Percentiles rank a stretch among this genome's conserved stretches.
Conservation (phyloP, 2,113 vertebrate genomes). For the Lophotis ruficrista region DNA sequence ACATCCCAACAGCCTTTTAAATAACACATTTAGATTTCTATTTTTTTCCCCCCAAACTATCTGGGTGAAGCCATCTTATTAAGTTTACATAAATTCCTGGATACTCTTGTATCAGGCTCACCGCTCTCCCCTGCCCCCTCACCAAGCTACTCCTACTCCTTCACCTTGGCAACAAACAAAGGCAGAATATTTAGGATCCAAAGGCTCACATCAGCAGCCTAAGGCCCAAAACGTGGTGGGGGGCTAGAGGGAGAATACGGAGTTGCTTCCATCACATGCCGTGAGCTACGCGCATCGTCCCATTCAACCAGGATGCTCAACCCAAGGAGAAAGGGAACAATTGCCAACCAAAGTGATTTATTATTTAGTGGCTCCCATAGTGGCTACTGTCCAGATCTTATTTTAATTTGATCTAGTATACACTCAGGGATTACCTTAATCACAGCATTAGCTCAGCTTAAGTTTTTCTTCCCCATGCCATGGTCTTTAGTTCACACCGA, state of each 20-base stretch:
- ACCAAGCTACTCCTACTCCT: neutral
- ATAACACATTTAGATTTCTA: neutral
- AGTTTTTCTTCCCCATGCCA: neutral
- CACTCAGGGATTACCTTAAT: neutral
- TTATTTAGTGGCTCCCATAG: neutral
- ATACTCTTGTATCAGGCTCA: neutral
- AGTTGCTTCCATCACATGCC: neutral
- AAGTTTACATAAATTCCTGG: neutral
- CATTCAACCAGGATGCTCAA: neutral
- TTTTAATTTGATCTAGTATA: neutral
- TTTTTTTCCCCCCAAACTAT: neutral
- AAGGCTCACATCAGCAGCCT: neutral
- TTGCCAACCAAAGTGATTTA: neutral
- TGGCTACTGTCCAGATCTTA: neutral
- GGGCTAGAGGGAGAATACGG: neutral
- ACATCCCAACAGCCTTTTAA: slow-evolving; percentile 2
- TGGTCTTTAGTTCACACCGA: neutral
- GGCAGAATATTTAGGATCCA: neutral
- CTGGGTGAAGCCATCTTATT: neutral
- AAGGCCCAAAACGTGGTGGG: fast-evolving
- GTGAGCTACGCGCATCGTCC: fast-evolving
- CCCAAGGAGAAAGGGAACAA: neutral
- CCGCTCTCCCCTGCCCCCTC: neutral
- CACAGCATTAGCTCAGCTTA: neutral
- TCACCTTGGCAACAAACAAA: neutral